Conservation (phyloP, 2,113 vertebrate genomes). For the Paedocypris sp. region DNA sequence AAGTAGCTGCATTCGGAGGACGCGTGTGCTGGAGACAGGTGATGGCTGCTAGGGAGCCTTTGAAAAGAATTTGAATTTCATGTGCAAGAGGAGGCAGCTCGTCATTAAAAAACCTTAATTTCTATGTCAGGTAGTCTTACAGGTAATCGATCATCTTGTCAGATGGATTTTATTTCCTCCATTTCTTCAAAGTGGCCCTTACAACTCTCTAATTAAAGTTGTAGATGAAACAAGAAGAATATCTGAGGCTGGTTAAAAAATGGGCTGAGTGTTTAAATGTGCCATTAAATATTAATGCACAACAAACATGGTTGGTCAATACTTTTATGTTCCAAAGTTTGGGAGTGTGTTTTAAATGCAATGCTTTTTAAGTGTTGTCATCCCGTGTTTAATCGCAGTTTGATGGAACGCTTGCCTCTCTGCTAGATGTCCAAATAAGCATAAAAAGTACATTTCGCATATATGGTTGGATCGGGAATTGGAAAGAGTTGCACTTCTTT, state of each 20-base stretch:
- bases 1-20: slow-evolving; percentile 85
- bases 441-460: too few species aligned
- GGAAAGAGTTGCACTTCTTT: slow-evolving; percentile 2
- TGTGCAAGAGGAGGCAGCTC: slow-evolving; percentile 84
- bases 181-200: slow-evolving; percentile 73
- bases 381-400: not conserved
- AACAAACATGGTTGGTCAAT: slow-evolving; percentile 11
- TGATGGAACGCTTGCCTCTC: too few species aligned
- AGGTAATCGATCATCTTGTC: slow-evolving; percentile 96
- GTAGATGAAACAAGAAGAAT: slow-evolving; percentile 60
- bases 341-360: not conserved
- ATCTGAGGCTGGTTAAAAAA: slow-evolving; percentile 62
- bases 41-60: slow-evolving; percentile 83
- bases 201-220: slow-evolving; percentile 83
- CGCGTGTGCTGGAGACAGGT: slow-evolving; percentile 75
- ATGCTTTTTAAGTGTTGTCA: not conserved
- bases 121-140: slow-evolving; percentile 91
- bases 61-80: slow-evolving; percentile 91
- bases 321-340: not conserved
- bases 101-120: slow-evolving; percentile 96
- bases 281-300: slow-evolving; percentile 25
- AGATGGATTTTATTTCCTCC: slow-evolving; percentile 70
- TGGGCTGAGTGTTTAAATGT: slow-evolving; percentile 41
- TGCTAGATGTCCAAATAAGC: too few species aligned
- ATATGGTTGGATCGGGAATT: not conserved